Evolutionary conservation across 2,113 vertebrate genomes (phyloP), one percentile per base, ranked within the genome.

Genomic region (Mormyrus iriodes): DNA sequence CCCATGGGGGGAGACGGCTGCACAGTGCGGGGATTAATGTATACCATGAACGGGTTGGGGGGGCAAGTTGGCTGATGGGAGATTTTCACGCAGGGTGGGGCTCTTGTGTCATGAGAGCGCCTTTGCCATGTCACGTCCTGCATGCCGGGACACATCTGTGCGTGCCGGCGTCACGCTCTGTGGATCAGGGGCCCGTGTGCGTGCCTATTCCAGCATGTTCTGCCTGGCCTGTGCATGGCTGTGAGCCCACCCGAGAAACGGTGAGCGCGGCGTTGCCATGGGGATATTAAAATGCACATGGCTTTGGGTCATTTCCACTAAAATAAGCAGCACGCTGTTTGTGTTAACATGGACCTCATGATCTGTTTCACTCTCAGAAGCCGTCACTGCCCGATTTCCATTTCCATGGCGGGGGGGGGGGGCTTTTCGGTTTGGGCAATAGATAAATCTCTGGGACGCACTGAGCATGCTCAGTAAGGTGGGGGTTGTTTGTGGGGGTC

Each of bases 281-380:
- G 94, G 92, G 94, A 95, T 93, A 92, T 93, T 93, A 88, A 94
- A 94, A 95, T 91, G 90, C 90, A 93, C 90, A 87, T 88, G 24
- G 27, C 93, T 92, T 85, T 89, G 88, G 93, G 93, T 94, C 93
- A 91, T 90, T 92, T 91, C 89, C 90, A 91, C 92, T 93, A 92
- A 95, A 95, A 95, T 94, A 94, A 94, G 89, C 93, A 90, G 85
- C 93, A 93, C 91, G 91, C 93, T 90, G 91, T 94, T 93, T 92
- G 92, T 94, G 92, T 93, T 94, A 93, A 92, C 91, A 92, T 92
- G 93, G 17, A 42, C 85, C 85, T 39, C 27, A 24, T 86, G 85
- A 48, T 86, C 85, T 53, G 27, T 49, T 86, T 86, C 85, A 51
- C n/a, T 86, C 24, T 53, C 48, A 86, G n/a, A 86, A n/a, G 27